phyloP scores from a whole-genome alignment of 2,888 invertebrate genomes.

The Apoderus coryli region DNA sequence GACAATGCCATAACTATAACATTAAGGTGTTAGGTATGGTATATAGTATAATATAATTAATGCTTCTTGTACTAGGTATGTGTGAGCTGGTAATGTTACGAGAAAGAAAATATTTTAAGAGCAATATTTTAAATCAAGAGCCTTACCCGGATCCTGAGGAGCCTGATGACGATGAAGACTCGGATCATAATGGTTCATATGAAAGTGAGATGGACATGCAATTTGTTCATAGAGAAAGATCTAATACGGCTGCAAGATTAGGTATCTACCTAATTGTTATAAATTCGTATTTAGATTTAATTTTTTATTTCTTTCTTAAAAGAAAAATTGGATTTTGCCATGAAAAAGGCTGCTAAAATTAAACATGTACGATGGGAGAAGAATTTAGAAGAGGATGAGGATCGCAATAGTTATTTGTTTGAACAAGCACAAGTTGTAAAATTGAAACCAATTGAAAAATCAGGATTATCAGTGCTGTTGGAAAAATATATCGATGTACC shows the following conservation, averaged over 20 bases:
- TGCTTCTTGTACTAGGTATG: slow-evolving; percentile 44
- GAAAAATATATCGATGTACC: slow-evolving; percentile 62
- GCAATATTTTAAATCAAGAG: slow-evolving; percentile 29
- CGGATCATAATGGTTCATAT: slow-evolving; percentile 42
- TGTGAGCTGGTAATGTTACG: slow-evolving; percentile 85
- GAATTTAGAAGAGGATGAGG: slow-evolving; percentile 44
- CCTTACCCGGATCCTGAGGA: slow-evolving; percentile 67
- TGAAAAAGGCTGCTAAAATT: slow-evolving; percentile 42
- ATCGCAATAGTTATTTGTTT: slow-evolving; percentile 47
- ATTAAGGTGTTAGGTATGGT: too few relatives aligned
- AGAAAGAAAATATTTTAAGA: slow-evolving; percentile 51
- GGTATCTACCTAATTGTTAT: too few relatives aligned
- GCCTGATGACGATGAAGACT: slow-evolving; percentile 59
- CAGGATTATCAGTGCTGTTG: slow-evolving; percentile 60
- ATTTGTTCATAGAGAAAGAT: slow-evolving; percentile 40
- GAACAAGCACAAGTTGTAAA: slow-evolving; percentile 34
- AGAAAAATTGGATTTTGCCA: neutral
- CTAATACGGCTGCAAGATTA: slow-evolving; percentile 76
- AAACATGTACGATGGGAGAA: slow-evolving; percentile 62
- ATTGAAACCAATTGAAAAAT: slow-evolving; percentile 29
- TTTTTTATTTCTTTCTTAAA: too few relatives aligned
- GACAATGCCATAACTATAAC: too few relatives aligned
- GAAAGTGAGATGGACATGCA: slow-evolving; percentile 63
- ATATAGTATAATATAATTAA: neutral
- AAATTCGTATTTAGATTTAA: too few relatives aligned